Base-by-base conservation (phyloP, 2,113 vertebrate genomes). In the Girardinichthys multiradiatus region DNA sequence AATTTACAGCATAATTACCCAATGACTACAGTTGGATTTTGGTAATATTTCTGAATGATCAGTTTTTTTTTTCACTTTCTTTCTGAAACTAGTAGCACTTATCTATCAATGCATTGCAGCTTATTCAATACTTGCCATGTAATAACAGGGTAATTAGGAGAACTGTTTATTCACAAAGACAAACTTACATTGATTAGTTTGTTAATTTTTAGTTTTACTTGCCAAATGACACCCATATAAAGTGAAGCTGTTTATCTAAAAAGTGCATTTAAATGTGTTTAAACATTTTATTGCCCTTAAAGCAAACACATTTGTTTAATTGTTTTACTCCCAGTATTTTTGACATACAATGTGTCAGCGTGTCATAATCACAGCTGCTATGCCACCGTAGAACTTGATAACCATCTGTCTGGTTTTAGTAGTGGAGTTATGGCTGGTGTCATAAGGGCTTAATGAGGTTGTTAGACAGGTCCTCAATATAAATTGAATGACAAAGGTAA, bases 381-480 rank as follows among this genome's bases (percentile, higher is more conserved):
- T 74, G 70, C 85, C 86, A 89, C 89, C 87, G 84, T 72, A 80
- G 80, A 80, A 81, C 68, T 66, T 90, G 79, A 89, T 83, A 86
- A 80, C 89, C 90, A 91, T 92, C 89, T 91, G 91, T 84, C 70
- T 81, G 85, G 62, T 81, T 83, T 91, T 79, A 87, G 70, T 72
- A 29, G 57, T 72, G 58, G 86, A 83, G 82, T 80, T 85, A 88
- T 74, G 82, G 80, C 78, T 84, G 31, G 79, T 90, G 87, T 89
- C 81, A 83, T 80, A 81, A 85, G 83, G 80, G 74, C 76, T 86
- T 92, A 92, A 92, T 90, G 86, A 90, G 90, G 74, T 79, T 89
- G 57, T 81, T 65, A 90, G 83, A 87, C 85, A 87, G 81, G 83
- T 87, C 85, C 84, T 89, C 82, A 82, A 81, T 83, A 81, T 87